These are phyloP conservation scores for Drosophila sordidapex DNA, from an alignment of 2,888 invertebrate species.

Conservation along the genomic window DNA sequence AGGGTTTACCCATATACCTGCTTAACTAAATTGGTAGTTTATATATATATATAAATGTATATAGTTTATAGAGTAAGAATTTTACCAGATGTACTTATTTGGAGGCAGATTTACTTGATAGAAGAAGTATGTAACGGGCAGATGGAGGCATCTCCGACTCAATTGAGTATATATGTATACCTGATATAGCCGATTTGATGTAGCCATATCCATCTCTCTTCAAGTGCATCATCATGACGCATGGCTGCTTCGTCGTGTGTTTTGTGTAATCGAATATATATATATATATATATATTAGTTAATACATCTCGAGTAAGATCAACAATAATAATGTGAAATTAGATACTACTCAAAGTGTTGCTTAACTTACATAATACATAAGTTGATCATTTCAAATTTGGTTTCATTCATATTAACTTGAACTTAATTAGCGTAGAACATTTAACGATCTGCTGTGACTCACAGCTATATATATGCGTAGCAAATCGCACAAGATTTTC, in stretches of 20 bases:
- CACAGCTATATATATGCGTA: conserved; percentile 10
- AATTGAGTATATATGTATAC: too few species aligned
- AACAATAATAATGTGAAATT: conserved; percentile 4
- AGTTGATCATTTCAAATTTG: background rate
- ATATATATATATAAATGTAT: background rate
- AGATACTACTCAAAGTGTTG: background rate
- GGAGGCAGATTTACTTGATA: background rate
- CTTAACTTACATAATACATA: background rate
- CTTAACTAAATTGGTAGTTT: background rate
- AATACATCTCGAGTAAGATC: background rate
- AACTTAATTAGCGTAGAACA: background rate
- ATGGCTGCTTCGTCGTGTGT: background rate
- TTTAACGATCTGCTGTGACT: conserved; percentile 23
- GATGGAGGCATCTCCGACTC: too few species aligned
- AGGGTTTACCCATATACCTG: background rate
- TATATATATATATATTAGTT: background rate
- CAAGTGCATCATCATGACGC: background rate
- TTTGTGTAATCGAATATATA: conserved; percentile 5
- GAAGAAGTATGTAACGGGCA: too few species aligned
- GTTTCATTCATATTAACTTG: background rate
- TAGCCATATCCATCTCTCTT: background rate
- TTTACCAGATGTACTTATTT: background rate
- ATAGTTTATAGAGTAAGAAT: background rate
- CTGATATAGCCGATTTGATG: too few species aligned
- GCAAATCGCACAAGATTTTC: conserved; percentile 15